Evolutionary conservation across 30 jellyfish, hydroid and myxozoan species (phyloP), one percentile per base, ranked within the genome.

Genomic region (Hydractinia symbiolongicarpus): DNA sequence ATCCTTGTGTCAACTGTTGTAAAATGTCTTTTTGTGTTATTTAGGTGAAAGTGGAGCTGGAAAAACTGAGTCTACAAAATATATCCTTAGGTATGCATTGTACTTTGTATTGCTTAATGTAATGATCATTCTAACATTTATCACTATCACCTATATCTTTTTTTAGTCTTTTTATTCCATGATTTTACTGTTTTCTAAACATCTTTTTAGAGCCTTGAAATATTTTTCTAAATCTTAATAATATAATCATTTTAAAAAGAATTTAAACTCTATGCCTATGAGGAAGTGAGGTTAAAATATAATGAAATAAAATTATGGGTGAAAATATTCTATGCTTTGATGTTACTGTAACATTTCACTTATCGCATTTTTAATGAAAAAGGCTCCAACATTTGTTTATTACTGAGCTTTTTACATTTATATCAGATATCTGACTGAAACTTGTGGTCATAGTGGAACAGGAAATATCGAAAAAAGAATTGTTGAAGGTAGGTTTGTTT

Each of bases 1-100:
- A 11, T 58, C 19, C 69, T 11, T 11, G 69, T 30, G 44, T 11
- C 15, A 58, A 17, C 16, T 17, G 15, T 58, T 17, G 1, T 58
- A 58, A 17, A 58, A 0, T 11, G 19, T 13, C 69, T 17, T 58
- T 58, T 13, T 1, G 19, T 11, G 15, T 58, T 64, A 64, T 72
- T n/a, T 15, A 90, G 97, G 97, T 58, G 97, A 90, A 79, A 90
- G 97, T 90, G 97, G 97, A 54, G 97, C 97, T 74, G 97, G 97
- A 51, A 90, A 90, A 79, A 90, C 97, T 7, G 97, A 90, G 69
- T 90, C 97, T 49, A 90, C 97, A 76, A 90, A 90, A 72, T 90
- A 77, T 76, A 90, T 90, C 78, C 66, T 90, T 11, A 90, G 97
- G 97, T 89, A 78, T 16, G n/a, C 44, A 62, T 50, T 76, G 69